Conservation (phyloP, 1,140 invertebrate species). For the Lysiphlebus fabarum region DNA sequence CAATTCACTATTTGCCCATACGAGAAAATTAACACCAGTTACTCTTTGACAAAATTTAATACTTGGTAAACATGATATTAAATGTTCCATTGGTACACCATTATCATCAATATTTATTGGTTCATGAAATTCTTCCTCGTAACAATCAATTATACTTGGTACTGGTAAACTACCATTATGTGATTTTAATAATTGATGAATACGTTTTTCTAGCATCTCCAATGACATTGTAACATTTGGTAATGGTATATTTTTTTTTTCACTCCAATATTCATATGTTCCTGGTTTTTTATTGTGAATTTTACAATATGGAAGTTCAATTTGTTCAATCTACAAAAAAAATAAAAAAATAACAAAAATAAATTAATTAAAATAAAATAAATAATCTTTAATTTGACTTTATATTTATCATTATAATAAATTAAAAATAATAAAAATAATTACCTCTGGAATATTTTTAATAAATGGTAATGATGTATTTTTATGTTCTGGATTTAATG, state of each 20-base stretch:
- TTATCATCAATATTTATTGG: slow-evolving; percentile 57
- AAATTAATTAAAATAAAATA: too few relatives aligned
- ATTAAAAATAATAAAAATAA: slow-evolving; percentile 17
- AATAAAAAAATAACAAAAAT: too few relatives aligned
- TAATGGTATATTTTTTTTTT: slow-evolving; percentile 66
- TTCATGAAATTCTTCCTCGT: slow-evolving; percentile 67
- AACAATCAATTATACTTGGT: slow-evolving; percentile 75
- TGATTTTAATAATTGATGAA: slow-evolving; percentile 65
- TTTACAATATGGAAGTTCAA: slow-evolving; percentile 63
- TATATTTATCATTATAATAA: too few relatives aligned
- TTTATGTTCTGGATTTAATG: slow-evolving; percentile 58
- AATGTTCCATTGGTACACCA: slow-evolving; percentile 81
- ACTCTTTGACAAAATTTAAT: slow-evolving; percentile 62
- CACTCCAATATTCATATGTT: slow-evolving; percentile 70
- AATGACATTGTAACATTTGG: slow-evolving; percentile 73
- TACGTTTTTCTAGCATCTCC: slow-evolving; percentile 61
- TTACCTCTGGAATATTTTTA: slow-evolving; percentile 46
- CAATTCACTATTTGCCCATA: too few relatives aligned
- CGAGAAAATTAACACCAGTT: slow-evolving; percentile 56
- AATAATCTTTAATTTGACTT: too few relatives aligned
- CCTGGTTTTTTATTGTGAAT: slow-evolving; percentile 58
- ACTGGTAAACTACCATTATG: slow-evolving; percentile 72
- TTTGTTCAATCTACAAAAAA: slow-evolving; percentile 53
- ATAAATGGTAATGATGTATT: slow-evolving; percentile 58
- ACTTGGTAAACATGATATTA: slow-evolving; percentile 78